A percentile compares a stretch with the other conserved stretches of the same genome.
phyloP scores from a whole-genome alignment of 1,140 invertebrate genomes.

The Papilio machaon region DNA sequence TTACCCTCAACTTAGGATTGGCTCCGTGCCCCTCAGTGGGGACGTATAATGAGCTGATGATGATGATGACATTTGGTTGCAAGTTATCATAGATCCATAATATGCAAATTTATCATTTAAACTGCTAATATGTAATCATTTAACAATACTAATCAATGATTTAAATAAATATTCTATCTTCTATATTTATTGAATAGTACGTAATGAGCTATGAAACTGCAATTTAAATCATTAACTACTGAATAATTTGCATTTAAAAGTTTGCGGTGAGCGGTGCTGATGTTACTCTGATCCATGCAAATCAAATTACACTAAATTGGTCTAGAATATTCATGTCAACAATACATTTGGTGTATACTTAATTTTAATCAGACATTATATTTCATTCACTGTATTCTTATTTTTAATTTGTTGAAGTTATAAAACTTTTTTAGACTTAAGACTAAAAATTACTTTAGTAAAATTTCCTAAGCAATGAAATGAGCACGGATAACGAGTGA shows the following conservation, averaged over 20 bases:
- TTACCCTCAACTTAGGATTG: no score
- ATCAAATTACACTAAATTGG: background rate
- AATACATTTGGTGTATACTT: no score
- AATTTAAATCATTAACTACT: background rate
- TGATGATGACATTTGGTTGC: background rate
- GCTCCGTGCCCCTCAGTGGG: no score
- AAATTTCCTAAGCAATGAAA: no score
- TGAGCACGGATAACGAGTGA: no score
- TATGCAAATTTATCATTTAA: background rate
- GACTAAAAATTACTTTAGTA: no score
- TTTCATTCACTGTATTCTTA: no score
- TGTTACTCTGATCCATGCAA: background rate
- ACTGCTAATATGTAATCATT: background rate
- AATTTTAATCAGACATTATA: no score
- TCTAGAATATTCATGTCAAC: no score
- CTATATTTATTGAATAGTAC: background rate
- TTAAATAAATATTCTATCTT: background rate
- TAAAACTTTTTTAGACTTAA: no score
- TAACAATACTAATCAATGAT: background rate
- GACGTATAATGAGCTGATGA: no score
- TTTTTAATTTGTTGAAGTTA: no score
- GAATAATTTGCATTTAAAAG: background rate
- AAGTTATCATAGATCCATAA: background rate
- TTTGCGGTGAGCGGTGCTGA: background rate
- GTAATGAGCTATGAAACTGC: background rate